Evolutionary conservation across 2,888 invertebrate genomes (phyloP).

Genomic region (Flexamia atlantica): DNA sequence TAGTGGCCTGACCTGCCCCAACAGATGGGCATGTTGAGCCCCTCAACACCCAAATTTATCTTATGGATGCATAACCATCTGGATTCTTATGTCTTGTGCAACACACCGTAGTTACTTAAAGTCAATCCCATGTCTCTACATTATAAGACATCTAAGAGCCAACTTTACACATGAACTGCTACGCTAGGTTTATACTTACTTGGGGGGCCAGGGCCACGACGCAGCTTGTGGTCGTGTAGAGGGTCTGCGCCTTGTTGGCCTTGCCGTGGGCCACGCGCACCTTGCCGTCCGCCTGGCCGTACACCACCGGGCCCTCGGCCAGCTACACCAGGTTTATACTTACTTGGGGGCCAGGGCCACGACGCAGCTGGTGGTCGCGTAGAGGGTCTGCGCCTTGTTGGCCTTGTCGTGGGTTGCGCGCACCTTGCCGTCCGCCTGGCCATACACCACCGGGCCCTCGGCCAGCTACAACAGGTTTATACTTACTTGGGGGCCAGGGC

Average conservation of each 20-base stretch:
- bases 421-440: slow-evolving; percentile 92
- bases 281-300: slow-evolving; percentile 93
- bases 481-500: slow-evolving; percentile 86
- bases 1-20: too few relatives aligned
- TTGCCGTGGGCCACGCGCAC: slow-evolving; percentile 86
- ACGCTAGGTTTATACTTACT: too few relatives aligned
- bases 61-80: too few relatives aligned
- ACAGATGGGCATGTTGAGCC: too few relatives aligned
- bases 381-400: slow-evolving; percentile 95
- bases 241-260: slow-evolving; percentile 94
- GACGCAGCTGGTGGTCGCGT: slow-evolving; percentile 92
- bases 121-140: too few relatives aligned
- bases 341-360: slow-evolving; percentile 88
- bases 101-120: too few relatives aligned
- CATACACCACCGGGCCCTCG: slow-evolving; percentile 93
- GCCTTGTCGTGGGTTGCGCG: slow-evolving; percentile 88
- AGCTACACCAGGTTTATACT: slow-evolving; percentile 88
- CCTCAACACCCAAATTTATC: too few relatives aligned
- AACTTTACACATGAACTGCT: too few relatives aligned
- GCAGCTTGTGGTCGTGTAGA: slow-evolving; percentile 92
- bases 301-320: slow-evolving; percentile 90
- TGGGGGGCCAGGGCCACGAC: slow-evolving; percentile 89
- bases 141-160: too few relatives aligned
- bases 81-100: too few relatives aligned
- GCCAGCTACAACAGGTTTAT: too few relatives aligned